Percentiles rank a stretch among this genome's conserved stretches.
Conservation (phyloP, 2,797 vertebrate genomes). For the Thamnophis elegans region DNA sequence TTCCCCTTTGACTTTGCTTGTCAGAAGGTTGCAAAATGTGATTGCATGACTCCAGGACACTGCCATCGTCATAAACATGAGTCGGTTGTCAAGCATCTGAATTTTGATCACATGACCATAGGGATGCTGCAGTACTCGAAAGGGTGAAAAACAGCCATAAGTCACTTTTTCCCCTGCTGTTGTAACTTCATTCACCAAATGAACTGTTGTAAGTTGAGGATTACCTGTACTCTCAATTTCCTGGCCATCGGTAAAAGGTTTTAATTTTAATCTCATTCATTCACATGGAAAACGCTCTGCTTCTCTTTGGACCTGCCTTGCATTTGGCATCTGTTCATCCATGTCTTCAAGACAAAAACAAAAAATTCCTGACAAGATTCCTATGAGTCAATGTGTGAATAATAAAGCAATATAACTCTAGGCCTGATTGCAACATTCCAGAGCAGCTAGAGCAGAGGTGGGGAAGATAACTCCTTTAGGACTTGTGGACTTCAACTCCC, state of each 20-base stretch:
- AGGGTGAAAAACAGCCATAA: background rate
- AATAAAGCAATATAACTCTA: background rate
- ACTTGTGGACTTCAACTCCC: background rate
- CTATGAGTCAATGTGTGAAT: background rate
- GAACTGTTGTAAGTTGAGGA: background rate
- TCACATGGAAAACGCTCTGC: background rate
- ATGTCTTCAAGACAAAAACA: background rate
- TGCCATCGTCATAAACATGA: background rate
- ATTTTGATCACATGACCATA: background rate
- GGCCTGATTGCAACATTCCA: background rate
- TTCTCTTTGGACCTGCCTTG: background rate
- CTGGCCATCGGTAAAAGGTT: too few relatives aligned
- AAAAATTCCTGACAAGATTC: background rate
- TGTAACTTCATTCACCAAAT: background rate
- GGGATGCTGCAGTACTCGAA: background rate
- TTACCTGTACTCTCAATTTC: background rate
- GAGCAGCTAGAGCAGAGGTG: background rate
- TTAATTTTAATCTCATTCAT: background rate
- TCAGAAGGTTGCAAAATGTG: background rate
- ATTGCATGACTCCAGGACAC: fast-evolving
- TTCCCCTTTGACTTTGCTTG: background rate
- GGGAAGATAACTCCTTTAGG: background rate
- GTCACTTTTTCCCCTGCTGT: background rate
- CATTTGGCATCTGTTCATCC: background rate
- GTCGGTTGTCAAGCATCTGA: background rate